Evolutionary conservation across 35 echinoderm and acorn worm genomes (phyloP).

Genomic region (Apostichopus japonicus): DNA sequence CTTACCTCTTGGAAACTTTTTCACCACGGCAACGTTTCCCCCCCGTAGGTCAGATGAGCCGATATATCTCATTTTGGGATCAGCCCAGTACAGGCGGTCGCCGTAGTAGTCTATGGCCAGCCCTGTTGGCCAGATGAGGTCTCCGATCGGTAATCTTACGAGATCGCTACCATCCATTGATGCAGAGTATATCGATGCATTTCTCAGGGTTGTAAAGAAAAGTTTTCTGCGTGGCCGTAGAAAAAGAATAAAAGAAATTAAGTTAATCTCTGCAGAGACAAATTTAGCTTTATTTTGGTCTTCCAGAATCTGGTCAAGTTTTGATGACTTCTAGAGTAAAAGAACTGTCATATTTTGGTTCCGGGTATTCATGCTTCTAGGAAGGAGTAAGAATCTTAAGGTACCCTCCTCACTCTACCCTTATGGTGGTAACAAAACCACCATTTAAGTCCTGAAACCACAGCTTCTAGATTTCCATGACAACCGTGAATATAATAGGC

Average conservation of each 20-base stretch:
- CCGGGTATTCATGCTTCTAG: too few relatives aligned
- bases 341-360: too few relatives aligned
- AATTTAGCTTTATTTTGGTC: background rate
- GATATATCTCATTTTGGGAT: constrained; percentile 62
- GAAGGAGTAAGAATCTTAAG: too few relatives aligned
- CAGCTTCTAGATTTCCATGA: too few relatives aligned
- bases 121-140: constrained; percentile 76
- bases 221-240: background rate
- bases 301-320: too few relatives aligned
- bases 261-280: background rate
- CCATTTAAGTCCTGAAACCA: too few relatives aligned
- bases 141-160: constrained; percentile 30
- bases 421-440: too few relatives aligned
- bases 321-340: too few relatives aligned
- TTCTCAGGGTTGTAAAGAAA: constrained; percentile 23
- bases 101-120: constrained; percentile 70
- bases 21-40: background rate
- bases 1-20: constrained; percentile 33
- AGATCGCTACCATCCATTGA: constrained; percentile 67
- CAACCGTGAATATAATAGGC: too few relatives aligned
- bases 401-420: too few relatives aligned
- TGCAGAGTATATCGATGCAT: constrained; percentile 33
- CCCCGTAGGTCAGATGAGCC: constrained; percentile 18
- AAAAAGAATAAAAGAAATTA: background rate
- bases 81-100: constrained; percentile 82